phyloP scores from a whole-genome alignment of 2,888 invertebrate species.

The Netelia fuscicornis region DNA sequence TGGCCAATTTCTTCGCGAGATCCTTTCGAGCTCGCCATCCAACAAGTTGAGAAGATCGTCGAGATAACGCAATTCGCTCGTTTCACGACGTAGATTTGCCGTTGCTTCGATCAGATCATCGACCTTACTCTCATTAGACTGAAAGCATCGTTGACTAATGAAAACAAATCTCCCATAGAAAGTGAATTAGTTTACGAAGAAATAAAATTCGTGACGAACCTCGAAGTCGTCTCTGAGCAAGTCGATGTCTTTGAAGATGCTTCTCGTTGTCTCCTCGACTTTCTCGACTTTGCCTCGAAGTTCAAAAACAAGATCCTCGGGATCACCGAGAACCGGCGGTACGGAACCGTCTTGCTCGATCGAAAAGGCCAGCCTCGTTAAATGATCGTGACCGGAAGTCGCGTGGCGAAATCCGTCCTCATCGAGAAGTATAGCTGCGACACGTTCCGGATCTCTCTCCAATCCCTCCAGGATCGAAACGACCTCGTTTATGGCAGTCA shows the following conservation, averaged over 20 bases:
- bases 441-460: conserved; percentile 70
- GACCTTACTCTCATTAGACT: conserved; percentile 79
- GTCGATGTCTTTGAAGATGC: conserved; percentile 77
- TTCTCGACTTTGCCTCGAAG: conserved; percentile 77
- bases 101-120: conserved; percentile 75
- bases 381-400: conserved; percentile 75
- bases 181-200: background rate
- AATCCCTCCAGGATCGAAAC: conserved; percentile 75
- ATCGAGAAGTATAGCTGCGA: conserved; percentile 67
- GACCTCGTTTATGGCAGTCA: conserved; percentile 71
- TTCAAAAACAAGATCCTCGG: conserved; percentile 72
- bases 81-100: conserved; percentile 76
- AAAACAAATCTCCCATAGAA: background rate
- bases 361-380: conserved; percentile 78
- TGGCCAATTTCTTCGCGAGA: conserved; percentile 81
- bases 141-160: conserved; percentile 40
- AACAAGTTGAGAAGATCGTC: conserved; percentile 81
- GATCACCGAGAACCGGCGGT: conserved; percentile 57
- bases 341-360: conserved; percentile 76
- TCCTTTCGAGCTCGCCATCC: conserved; percentile 79
- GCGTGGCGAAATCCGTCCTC: conserved; percentile 75
- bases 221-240: conserved; percentile 77
- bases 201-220: conserved; percentile 68
- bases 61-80: conserved; percentile 79
- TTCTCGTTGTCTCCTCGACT: conserved; percentile 75